Evolutionary conservation across 2,888 invertebrate genomes (phyloP), one percentile per base, ranked within the genome.

Genomic region (Stegophylla sp.): DNA sequence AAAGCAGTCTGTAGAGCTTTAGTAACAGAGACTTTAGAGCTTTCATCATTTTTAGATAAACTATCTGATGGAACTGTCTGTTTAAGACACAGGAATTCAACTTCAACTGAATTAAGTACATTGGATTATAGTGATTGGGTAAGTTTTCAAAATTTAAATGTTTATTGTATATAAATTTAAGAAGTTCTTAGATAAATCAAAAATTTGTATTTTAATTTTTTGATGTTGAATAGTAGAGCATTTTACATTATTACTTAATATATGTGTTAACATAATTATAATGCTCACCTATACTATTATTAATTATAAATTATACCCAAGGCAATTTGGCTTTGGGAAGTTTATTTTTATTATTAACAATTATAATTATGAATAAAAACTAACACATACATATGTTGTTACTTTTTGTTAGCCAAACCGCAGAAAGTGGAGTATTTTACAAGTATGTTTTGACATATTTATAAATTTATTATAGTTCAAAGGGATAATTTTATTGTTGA

Each of bases 91-190:
- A 89, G 91, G 67, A 90, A 91, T 84, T 91, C 91, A 86, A 88
- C 88, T 82, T 90, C 91, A 75, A 90, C 91, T 84, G 92, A 93
- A 85, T 89, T 96, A 75, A 93, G 94, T 85, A 92, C 93, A 85
- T 89, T 97, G 85, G 91, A 94, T 86, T 93, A 95, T 86, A 92
- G 92, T 84, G 96, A 97, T 88, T 97, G 97, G 96, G 95, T 95
- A 88, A 88, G 91, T 88, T 9, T 28, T 9, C 9, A 45, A 34
- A n/a, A n/a, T n/a, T n/a, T n/a, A n/a, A n/a, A 17, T 59, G 0
- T 0, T 59, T n/a, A 26, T 61, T 73, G 9, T 61, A 61, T 45
- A 26, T 45, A 61, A 28, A 20, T 45, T 51, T 5, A 17, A 63
- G 23, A 3, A 34, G 10, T 41, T 48, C 41, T 43, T 66, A 17